Evolutionary conservation across 2,888 invertebrate genomes (phyloP).

Genomic region (Coelopa pilipes): DNA sequence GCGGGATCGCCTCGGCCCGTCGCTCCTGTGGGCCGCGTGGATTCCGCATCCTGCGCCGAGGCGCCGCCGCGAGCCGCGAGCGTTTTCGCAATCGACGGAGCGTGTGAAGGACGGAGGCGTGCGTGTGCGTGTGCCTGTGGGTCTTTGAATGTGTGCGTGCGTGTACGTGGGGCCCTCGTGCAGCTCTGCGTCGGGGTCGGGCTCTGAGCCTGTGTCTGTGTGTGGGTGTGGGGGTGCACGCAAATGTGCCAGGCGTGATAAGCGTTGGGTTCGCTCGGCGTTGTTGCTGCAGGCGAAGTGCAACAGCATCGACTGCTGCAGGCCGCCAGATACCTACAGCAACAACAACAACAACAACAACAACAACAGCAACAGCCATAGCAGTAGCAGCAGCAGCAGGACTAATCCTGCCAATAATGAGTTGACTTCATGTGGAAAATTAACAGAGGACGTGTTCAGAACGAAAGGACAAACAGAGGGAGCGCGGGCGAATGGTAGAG

Average conservation of each 20-base stretch:
- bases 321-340: not conserved
- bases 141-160: not conserved
- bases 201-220: not conserved
- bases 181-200: not conserved
- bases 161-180: not conserved
- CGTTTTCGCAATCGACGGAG: not conserved
- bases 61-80: too few species aligned
- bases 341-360: conserved; percentile 6
- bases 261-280: not conserved
- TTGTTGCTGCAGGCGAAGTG: too few species aligned
- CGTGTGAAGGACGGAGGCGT: not conserved
- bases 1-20: too few species aligned
- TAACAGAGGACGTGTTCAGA: too few species aligned
- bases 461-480: too few species aligned
- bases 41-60: too few species aligned
- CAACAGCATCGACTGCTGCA: too few species aligned
- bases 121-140: conserved; percentile 12
- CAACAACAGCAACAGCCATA: not conserved
- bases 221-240: not conserved
- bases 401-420: not conserved
- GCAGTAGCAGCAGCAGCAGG: conserved; percentile 11
- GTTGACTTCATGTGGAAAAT: too few species aligned
- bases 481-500: too few species aligned
- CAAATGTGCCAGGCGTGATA: conserved; percentile 16
- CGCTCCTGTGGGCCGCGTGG: too few species aligned